phyloP scores from a whole-genome alignment of 2,113 vertebrate species.

The Nothocercus nigrocapillus region DNA sequence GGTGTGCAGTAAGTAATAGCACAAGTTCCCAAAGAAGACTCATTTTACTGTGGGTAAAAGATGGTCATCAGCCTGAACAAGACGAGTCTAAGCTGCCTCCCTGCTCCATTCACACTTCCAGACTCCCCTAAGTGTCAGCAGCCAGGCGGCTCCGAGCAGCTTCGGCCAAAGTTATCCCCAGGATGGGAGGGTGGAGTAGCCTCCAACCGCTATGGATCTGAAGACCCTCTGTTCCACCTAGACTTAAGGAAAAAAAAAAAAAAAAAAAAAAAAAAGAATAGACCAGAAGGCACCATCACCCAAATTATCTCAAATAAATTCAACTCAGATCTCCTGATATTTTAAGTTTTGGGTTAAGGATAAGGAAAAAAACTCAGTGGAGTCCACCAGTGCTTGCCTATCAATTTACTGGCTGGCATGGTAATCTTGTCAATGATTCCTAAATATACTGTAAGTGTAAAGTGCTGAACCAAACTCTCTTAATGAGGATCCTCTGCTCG shows the following conservation, averaged over 20 bases:
- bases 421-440: not conserved
- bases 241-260: not conserved
- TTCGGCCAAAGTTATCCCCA: rapidly evolving
- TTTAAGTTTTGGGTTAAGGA: not conserved
- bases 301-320: not conserved
- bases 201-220: not conserved
- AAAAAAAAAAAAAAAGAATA: not conserved
- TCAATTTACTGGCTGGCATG: not conserved
- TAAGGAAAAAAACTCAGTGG: not conserved
- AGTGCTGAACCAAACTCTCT: not conserved
- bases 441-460: not conserved
- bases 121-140: not conserved
- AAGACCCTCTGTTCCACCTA: not conserved
- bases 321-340: not conserved
- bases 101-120: not conserved
- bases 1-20: not conserved
- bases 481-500: not conserved
- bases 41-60: not conserved
- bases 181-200: not conserved
- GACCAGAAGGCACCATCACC: not conserved
- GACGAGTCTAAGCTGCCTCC: not conserved
- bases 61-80: not conserved
- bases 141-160: rapidly evolving
- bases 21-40: not conserved
- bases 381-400: not conserved